Evolutionary conservation across 2,888 invertebrate species (phyloP).

Genomic region (Parnassius apollo): DNA sequence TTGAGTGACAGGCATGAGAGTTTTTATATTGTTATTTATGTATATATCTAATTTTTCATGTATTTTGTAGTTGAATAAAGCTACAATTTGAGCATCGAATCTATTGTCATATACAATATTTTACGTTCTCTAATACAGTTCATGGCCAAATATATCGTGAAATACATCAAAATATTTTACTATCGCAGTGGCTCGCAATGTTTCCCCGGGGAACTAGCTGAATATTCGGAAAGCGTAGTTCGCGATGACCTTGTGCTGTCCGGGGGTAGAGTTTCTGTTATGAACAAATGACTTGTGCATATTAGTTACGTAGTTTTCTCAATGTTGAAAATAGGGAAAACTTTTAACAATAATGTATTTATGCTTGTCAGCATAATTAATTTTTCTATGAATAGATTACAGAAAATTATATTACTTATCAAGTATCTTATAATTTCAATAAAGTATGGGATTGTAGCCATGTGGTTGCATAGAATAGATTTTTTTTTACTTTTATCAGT

Average conservation of each 20-base stretch:
- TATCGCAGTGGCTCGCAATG: conserved; percentile 1
- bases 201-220: conserved; percentile 16
- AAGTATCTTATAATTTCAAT: too few species aligned
- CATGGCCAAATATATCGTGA: conserved; percentile 11
- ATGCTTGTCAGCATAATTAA: conserved; percentile 7
- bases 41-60: conserved; percentile 5
- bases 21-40: too few species aligned
- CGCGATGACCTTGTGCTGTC: conserved; percentile 11
- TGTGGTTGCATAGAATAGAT: too few species aligned
- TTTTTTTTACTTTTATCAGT: too few species aligned
- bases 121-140: conserved; percentile 12
- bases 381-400: too few species aligned
- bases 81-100: conserved; percentile 4
- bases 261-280: conserved; percentile 10
- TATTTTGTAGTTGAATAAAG: conserved; percentile 12
- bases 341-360: conserved; percentile 3
- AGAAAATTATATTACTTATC: too few species aligned
- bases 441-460: too few species aligned
- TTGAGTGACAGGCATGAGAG: too few species aligned
- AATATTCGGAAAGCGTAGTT: not conserved
- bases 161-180: conserved; percentile 20
- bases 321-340: conserved; percentile 3
- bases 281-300: conserved; percentile 19
- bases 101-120: conserved; percentile 21
- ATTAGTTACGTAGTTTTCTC: conserved; percentile 1